A percentile compares a stretch with the other conserved stretches of the same genome.
phyloP scores from a whole-genome alignment of 1,140 invertebrate genomes.

The Eumaeus atala region DNA sequence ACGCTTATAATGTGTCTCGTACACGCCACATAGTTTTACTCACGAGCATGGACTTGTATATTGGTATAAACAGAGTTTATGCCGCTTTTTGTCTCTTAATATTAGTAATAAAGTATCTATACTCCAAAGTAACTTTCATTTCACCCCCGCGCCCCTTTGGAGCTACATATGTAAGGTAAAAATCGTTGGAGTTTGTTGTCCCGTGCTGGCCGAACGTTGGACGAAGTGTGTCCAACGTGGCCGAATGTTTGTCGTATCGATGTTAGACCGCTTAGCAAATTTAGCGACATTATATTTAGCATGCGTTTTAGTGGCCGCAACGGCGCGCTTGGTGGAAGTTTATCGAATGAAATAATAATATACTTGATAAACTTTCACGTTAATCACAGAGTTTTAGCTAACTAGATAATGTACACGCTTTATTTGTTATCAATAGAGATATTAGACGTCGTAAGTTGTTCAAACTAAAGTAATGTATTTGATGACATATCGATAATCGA shows the following conservation, averaged over 20 bases:
- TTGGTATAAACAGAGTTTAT: constrained; percentile 46
- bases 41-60: constrained; percentile 36
- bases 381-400: background rate
- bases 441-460: constrained; percentile 7
- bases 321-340: constrained; percentile 12
- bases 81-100: constrained; percentile 58
- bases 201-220: constrained; percentile 42
- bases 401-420: background rate
- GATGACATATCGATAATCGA: constrained; percentile 12
- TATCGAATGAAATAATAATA: constrained; percentile 15
- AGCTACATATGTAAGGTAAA: constrained; percentile 63
- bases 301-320: constrained; percentile 13
- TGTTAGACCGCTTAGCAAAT: constrained; percentile 51
- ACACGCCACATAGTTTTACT: constrained; percentile 43
- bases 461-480: background rate
- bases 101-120: constrained; percentile 73
- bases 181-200: constrained; percentile 14
- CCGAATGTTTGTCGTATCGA: constrained; percentile 56
- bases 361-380: constrained; percentile 14
- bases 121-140: constrained; percentile 73
- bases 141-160: constrained; percentile 61
- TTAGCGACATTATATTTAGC: constrained; percentile 20
- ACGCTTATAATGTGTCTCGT: constrained; percentile 51
- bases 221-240: constrained; percentile 41
- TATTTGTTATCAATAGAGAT: background rate